Base-by-base conservation (phyloP, 2,797 vertebrate species). In the Glossophaga mutica region DNA sequence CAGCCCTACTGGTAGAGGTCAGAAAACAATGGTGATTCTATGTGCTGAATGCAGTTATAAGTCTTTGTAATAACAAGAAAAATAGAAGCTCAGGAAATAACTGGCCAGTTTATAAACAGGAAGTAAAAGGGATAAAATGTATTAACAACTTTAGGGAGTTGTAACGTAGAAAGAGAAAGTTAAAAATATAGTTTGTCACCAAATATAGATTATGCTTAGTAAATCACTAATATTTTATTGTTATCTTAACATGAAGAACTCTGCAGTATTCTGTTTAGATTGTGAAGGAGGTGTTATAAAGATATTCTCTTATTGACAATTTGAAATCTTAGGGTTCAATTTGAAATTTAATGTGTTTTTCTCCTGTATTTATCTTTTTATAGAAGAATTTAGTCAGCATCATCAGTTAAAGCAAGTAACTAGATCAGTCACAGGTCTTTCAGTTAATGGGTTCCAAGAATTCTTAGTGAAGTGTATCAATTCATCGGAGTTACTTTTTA, bases 401-500 rank as follows among this genome's bases (percentile, higher is more conserved):
- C 39, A 34, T 0, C 73, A 86, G 26, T n/a, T 92, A 68, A 91
- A 86, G 59, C 21, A 82, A 95, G 1, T 96, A 85, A 77, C 48
- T 81, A 89, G 37, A 78, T 50, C 65, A 55, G 32, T 86, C 12
- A 87, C 26, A 81, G 24, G 26, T 88, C 9, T 50, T 94, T 83
- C 32, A 82, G 42, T 87, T 90, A 74, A 46, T 59, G 93, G 8
- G 6, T 96, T 86, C 71, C 82, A 78, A 73, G n/a, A 97, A 93
- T 97, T 95, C 24, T 97, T 94, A 95, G 65, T 92, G 78, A 96
- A 96, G n/a, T 10, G 1, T 2, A 37, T 76, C 84, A 81, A 46
- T 97, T 97, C 94, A 95, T 97, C 94, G 97, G 97, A 98, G 94
- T 92, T 96, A 76, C 55, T 96, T 97, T 97, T 94, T 97, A 87